Evolutionary conservation across 2,797 vertebrate genomes (phyloP).

Genomic region (Poeciliopsis gracilis): DNA sequence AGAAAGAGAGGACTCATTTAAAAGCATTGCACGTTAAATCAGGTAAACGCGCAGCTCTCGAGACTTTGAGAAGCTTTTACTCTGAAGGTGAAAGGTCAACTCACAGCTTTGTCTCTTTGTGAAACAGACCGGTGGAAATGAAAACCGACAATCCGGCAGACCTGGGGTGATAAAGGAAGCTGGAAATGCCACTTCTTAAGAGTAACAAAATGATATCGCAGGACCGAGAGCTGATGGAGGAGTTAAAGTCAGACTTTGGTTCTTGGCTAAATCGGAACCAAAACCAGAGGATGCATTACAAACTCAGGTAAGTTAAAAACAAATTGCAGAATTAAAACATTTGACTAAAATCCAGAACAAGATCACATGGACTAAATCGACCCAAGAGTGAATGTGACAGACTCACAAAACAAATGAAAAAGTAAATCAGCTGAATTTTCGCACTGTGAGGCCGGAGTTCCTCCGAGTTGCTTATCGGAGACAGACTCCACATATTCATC

Average conservation of each 20-base stretch:
- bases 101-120: not conserved
- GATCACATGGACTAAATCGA: not conserved
- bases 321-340: not conserved
- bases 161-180: not conserved
- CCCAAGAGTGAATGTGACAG: not conserved
- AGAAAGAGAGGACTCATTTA: not conserved
- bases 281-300: not conserved
- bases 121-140: not conserved
- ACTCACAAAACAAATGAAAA: not conserved
- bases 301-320: not conserved
- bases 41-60: not conserved
- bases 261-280: not conserved
- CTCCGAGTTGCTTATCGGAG: not conserved
- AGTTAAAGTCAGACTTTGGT: not conserved
- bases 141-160: not conserved
- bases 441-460: not conserved
- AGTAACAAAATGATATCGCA: not conserved
- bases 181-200: not conserved
- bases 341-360: not conserved
- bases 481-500: not conserved
- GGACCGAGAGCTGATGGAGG: not conserved
- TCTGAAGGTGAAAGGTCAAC: not conserved
- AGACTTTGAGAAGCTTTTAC: not conserved
- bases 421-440: not conserved
- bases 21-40: not conserved